phyloP scores from a whole-genome alignment of 2,797 vertebrate genomes.

The Garrulus glandarius region DNA sequence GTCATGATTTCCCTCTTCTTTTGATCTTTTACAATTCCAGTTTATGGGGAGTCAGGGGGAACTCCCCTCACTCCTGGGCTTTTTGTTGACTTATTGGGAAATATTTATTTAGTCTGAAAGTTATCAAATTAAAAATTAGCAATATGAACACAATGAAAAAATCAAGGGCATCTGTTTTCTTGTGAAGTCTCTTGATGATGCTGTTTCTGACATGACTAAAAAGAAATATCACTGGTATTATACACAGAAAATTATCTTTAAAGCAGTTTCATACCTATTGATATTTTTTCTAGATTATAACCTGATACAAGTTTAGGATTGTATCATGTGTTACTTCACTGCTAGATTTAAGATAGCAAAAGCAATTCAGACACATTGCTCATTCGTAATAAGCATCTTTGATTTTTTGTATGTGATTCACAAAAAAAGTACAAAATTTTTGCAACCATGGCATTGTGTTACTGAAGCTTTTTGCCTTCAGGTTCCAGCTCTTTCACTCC shows the following conservation, averaged over 20 bases:
- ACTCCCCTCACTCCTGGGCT: constrained; percentile 47
- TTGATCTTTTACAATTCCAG: constrained; percentile 41
- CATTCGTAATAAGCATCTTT: neutral
- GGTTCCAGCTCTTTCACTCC: neutral
- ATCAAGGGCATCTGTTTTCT: neutral
- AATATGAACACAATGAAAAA: neutral
- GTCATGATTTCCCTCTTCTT: constrained; percentile 50
- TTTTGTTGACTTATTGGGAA: constrained; percentile 50
- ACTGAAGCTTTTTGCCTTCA: neutral
- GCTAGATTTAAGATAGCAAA: neutral
- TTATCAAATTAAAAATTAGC: neutral
- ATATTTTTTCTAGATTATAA: neutral
- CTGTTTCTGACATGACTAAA: neutral
- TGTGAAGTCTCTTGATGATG: neutral
- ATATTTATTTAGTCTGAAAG: neutral
- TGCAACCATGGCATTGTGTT: neutral
- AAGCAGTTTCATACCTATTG: neutral
- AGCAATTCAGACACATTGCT: neutral
- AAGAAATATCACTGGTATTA: neutral
- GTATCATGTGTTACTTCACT: neutral
- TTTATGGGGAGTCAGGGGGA: constrained; percentile 3
- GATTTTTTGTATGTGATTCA: neutral
- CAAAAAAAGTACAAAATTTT: neutral
- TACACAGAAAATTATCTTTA: neutral
- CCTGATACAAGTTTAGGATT: neutral